Evolutionary conservation across 2,113 vertebrate genomes (phyloP), one percentile per base, ranked within the genome.

Genomic region (Mormyrus iriodes): DNA sequence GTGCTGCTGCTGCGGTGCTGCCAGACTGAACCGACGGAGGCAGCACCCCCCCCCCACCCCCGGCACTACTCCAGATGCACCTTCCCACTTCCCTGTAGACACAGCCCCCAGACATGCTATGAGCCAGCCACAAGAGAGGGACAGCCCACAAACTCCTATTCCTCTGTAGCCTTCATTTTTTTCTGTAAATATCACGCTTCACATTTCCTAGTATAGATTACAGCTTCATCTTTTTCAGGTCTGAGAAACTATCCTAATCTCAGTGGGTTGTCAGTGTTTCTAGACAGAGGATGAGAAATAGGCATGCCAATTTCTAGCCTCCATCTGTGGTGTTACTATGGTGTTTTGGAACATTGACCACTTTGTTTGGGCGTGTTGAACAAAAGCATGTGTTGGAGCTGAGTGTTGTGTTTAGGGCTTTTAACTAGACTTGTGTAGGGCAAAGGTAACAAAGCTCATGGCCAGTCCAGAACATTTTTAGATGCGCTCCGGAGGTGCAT

Each of bases 321-420:
- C 91, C 91, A 90, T 94, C 91, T 94, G 93, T 48, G 7, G 86
- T 90, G 92, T 92, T 94, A 90, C 92, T 91, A 84, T 92, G 92
- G 94, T 94, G 92, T 95, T 94, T 94, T 92, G 91, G 90, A 94
- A 94, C 94, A 94, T 94, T 92, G 94, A 94, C 92, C 87, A 35
- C 51, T 90, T 83, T 93, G 92, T 90, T 88, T 91, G 90, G 52
- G 93, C 82, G 91, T 93, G 92, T 91, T 85, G 51, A 85, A 84
- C 76, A 83, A 89, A 89, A 85, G 52, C 76, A 89, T 61, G 88
- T 84, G 76, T 83, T 46, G 79, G 76, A 55, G 24, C 82, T 19
- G 48, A 79, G 69, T 61, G 35, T 53, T 79, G 52, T 85, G 58
- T 58, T 55, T 52, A 58, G 88, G 24, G 42, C 42, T 58, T 61